phyloP scores from a whole-genome alignment of 2,113 vertebrate genomes.

The Osmerus eperlanus region DNA sequence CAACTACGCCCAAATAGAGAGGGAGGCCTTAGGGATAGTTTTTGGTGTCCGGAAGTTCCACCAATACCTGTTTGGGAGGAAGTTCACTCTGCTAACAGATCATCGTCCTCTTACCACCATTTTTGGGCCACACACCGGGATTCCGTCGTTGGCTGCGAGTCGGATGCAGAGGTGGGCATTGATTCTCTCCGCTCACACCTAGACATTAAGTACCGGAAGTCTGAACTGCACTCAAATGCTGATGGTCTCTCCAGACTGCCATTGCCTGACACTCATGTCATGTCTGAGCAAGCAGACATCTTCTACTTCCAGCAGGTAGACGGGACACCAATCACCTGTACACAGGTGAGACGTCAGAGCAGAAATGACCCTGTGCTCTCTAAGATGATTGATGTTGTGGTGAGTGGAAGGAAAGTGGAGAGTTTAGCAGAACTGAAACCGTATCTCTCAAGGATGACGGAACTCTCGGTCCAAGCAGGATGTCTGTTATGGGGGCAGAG shows the following conservation, averaged over 20 bases:
- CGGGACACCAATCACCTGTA: neutral
- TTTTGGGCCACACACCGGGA: no score
- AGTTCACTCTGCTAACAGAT: no score
- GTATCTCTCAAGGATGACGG: neutral
- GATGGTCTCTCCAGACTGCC: no score
- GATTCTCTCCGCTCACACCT: no score
- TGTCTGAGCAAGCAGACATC: neutral
- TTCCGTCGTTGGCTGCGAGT: no score
- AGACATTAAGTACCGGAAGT: conserved; percentile 45
- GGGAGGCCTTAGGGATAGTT: no score
- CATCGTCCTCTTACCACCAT: no score
- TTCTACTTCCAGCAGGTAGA: conserved; percentile 27
- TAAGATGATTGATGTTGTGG: neutral
- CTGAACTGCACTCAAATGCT: neutral
- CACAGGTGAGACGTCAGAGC: neutral
- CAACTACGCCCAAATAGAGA: no score
- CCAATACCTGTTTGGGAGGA: no score
- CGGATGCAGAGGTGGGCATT: no score
- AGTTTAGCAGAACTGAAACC: neutral
- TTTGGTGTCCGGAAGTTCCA: no score
- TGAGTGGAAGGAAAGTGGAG: neutral
- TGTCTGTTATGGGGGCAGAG: no score
- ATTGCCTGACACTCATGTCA: neutral
- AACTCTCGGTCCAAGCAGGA: conserved; percentile 15
- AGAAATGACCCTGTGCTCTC: neutral